Percentiles rank a stretch among this genome's conserved stretches.
These are phyloP conservation scores for Zaprionus lineosus DNA, from an alignment of 2,888 invertebrate species.

Conservation along the genomic window DNA sequence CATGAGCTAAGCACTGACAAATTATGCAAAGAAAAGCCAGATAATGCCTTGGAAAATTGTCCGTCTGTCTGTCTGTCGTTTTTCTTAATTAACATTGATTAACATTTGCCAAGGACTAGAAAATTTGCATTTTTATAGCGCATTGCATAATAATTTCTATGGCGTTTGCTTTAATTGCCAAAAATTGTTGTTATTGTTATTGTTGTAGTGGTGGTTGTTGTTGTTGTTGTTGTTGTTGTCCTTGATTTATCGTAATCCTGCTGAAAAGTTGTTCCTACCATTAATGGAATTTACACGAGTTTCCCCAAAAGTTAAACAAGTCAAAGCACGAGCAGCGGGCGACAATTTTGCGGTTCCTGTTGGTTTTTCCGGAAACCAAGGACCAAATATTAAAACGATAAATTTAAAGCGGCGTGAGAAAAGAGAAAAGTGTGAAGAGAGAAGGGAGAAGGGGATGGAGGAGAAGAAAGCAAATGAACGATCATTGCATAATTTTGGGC, in stretches of 20 bases:
- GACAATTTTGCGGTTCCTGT: slow-evolving; percentile 53
- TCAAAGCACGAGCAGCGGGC: slow-evolving; percentile 31
- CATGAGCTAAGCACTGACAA: slow-evolving; percentile 8
- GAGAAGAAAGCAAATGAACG: not conserved
- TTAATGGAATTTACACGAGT: slow-evolving; percentile 74
- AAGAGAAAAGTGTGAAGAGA: not conserved
- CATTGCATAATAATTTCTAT: slow-evolving; percentile 68
- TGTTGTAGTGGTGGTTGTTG: slow-evolving; percentile 2
- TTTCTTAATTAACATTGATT: slow-evolving; percentile 76
- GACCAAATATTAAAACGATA: slow-evolving; percentile 73
- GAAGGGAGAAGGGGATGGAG: not conserved
- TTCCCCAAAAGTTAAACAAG: slow-evolving; percentile 43
- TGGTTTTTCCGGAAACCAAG: not conserved
- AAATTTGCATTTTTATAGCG: slow-evolving; percentile 68
- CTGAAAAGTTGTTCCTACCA: slow-evolving; percentile 18
- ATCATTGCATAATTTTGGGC: slow-evolving; percentile 48
- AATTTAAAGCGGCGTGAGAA: slow-evolving; percentile 41
- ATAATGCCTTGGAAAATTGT: slow-evolving; percentile 30
- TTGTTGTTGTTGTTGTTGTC: slow-evolving; percentile 20
- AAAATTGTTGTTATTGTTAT: slow-evolving; percentile 16
- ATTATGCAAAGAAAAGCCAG: slow-evolving; percentile 12
- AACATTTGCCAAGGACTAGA: slow-evolving; percentile 23
- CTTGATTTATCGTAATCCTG: slow-evolving; percentile 60
- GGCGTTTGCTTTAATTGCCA: slow-evolving; percentile 56
- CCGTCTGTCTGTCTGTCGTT: no score